These are phyloP conservation scores for Nomada ferruginata DNA, from an alignment of 2,888 invertebrate species.

Conservation along the genomic window DNA sequence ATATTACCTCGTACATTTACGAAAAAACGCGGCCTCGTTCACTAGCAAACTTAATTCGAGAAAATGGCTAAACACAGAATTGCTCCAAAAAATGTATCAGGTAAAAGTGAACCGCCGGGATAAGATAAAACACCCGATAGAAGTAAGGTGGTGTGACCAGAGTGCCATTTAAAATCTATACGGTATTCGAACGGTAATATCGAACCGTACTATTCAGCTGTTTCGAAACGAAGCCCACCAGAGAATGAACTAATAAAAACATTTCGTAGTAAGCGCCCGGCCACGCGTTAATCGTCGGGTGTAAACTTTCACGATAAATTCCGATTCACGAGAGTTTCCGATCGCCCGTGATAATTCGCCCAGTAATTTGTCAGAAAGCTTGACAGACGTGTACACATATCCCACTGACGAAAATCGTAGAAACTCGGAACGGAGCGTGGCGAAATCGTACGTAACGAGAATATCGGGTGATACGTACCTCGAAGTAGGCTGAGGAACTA, in stretches of 20 bases:
- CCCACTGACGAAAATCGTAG: too few relatives aligned
- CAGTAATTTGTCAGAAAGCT: not conserved
- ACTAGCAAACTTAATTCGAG: not conserved
- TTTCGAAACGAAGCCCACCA: not conserved
- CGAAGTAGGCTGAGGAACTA: conserved; percentile 33
- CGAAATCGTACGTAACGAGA: not conserved
- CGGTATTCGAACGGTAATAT: not conserved
- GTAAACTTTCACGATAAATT: conserved; percentile 34
- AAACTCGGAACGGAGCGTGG: not conserved
- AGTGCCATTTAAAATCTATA: not conserved
- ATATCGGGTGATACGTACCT: conserved; percentile 44
- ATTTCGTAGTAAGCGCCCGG: too few relatives aligned
- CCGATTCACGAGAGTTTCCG: not conserved
- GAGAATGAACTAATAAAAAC: not conserved
- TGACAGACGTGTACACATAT: not conserved
- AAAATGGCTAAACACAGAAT: not conserved
- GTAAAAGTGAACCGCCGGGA: not conserved
- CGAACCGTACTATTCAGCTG: too few relatives aligned
- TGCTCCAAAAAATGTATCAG: not conserved
- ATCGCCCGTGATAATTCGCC: not conserved
- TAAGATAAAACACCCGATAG: conserved; percentile 25
- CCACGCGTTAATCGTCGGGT: not conserved
- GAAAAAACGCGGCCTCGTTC: not conserved
- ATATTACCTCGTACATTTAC: not conserved
- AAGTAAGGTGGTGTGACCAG: not conserved